A percentile compares a stretch with the other conserved stretches of the same genome.
Evolutionary conservation across 2,797 vertebrate species (phyloP).

Genomic region (Arnoldichthys spilopterus): DNA sequence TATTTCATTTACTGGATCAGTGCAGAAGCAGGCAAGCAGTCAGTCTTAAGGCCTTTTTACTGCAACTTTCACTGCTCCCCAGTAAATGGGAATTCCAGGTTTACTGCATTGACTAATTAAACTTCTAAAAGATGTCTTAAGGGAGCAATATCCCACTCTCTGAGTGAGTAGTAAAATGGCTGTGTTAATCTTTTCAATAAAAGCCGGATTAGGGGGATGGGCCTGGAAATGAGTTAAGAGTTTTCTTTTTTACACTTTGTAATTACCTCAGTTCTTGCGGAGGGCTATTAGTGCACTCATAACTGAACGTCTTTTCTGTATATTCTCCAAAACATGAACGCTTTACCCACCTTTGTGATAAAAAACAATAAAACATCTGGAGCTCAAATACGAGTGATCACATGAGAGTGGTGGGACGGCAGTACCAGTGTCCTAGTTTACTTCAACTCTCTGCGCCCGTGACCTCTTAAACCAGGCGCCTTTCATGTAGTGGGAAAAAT

Average conservation of each 20-base stretch:
- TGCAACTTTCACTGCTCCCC: conserved; percentile 27
- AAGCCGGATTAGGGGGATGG: conserved; percentile 56
- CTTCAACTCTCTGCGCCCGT: too few relatives aligned
- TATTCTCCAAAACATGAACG: not conserved
- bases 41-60: conserved; percentile 10
- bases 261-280: conserved; percentile 15
- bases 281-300: not conserved
- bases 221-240: conserved; percentile 29
- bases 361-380: not conserved
- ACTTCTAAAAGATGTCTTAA: conserved; percentile 54
- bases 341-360: not conserved
- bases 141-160: conserved; percentile 51
- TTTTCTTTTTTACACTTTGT: conserved; percentile 15
- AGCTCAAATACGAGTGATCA: too few relatives aligned
- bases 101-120: conserved; percentile 57
- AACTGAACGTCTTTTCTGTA: not conserved
- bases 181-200: conserved; percentile 59
- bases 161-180: conserved; percentile 42
- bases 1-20: conserved; percentile 23
- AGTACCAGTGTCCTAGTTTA: too few relatives aligned
- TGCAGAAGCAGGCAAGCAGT: conserved; percentile 11
- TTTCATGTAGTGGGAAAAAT: too few relatives aligned
- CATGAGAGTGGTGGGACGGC: too few relatives aligned
- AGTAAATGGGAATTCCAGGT: conserved; percentile 49
- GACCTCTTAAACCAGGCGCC: too few relatives aligned